Base-by-base conservation (phyloP, 2,888 invertebrate genomes). In the Hirtodrosophila confusa region DNA sequence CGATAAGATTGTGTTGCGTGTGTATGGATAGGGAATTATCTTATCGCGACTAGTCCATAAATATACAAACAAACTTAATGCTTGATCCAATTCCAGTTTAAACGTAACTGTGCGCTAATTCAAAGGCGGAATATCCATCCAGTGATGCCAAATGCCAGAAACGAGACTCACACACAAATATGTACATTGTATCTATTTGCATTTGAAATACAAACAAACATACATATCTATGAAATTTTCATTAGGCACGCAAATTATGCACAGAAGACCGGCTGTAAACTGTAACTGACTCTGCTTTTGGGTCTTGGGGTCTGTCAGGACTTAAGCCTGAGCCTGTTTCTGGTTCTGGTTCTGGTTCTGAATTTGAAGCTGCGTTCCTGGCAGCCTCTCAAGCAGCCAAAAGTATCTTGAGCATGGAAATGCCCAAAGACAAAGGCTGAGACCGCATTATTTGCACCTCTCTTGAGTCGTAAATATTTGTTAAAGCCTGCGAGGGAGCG, bases 231-330 rank as follows among this genome's bases (percentile, higher is more conserved):
- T 63, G 77, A 84, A 63, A 70, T 67, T 68, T 65, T 78, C 84
- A 78, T 70, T 66, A 60, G 68, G 50, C 68, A 70, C 67, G 66
- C 75, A 80, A 80, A 84, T 86, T 77, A 86, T 80, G 84, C 86
- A 55, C 51, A 67, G 67, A 57, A 69, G 54, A 51, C 36, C 17
- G 37, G n/a, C 17, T 41, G 12, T 31, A 37, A 60, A 54, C 53
- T 69, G 53, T 43, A 49, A 56, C 53, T 69, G 41, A 56, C 64
- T 29, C 44, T 48, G 23, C 36, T 50, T 11, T 29, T 37, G 31
- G 29, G 49, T n/a, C 33, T 6, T 4, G 10, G 24, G 27, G 3
- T 11, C 4, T 33, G 31, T 31, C 7, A 31, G 31, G 9, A 31
- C 27, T 27, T 27, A 5, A 27, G 17, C 45, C 33, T 10, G 12